These are phyloP conservation scores for Spongilla lacustris DNA, from an alignment of 37 sponge, comb jelly and placozoan genomes.

Conservation along the genomic window DNA sequence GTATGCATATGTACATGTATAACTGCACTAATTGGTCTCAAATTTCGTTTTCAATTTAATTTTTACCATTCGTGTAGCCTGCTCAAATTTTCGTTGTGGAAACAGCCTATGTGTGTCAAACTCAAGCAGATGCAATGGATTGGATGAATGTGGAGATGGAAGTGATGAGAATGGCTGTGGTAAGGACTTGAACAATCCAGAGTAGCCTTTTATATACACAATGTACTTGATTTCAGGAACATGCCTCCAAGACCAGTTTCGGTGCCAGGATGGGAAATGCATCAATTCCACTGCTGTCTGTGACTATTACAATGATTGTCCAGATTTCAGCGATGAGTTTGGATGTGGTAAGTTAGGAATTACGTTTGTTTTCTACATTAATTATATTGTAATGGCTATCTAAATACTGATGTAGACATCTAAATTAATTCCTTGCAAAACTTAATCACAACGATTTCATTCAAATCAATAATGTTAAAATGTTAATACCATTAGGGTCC, in stretches of 20 bases:
- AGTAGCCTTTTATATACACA: too few relatives aligned
- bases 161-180: background rate
- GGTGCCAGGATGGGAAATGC: background rate
- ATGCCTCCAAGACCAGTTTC: background rate
- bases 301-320: conserved; percentile 16
- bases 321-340: background rate
- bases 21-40: too few relatives aligned
- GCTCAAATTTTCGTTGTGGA: background rate
- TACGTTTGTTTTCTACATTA: background rate
- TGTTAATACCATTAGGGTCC: too few relatives aligned
- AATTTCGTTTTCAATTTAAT: too few relatives aligned
- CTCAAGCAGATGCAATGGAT: background rate
- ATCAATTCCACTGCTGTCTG: background rate
- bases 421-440: background rate
- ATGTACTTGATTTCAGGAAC: background rate
- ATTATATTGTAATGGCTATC: too few relatives aligned
- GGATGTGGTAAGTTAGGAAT: background rate
- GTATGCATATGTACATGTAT: background rate
- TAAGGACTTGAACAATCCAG: background rate
- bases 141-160: background rate
- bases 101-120: background rate
- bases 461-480: too few relatives aligned
- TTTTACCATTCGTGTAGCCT: background rate
- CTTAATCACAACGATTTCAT: too few relatives aligned
- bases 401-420: background rate